A percentile compares a stretch with the other conserved stretches of the same genome.
Conservation (phyloP, 1,140 invertebrate genomes). For the Adoxophyes honmai region DNA sequence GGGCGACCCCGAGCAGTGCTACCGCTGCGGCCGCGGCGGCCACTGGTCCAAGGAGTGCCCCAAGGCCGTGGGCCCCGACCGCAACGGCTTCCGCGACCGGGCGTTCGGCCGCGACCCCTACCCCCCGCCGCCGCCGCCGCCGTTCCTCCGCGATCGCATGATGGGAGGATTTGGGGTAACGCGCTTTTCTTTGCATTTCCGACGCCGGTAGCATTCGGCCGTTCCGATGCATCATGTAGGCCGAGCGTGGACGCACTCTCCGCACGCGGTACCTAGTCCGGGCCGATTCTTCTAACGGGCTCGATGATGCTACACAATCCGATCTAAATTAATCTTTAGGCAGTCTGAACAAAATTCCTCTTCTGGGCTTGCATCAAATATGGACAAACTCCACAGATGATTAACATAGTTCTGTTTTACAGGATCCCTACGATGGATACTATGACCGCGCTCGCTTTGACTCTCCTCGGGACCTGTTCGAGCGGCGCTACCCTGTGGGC, state of each 20-base stretch:
- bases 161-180: conserved; percentile 91
- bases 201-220: conserved; percentile 29
- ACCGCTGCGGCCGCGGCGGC: conserved; percentile 93
- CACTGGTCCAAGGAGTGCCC: conserved; percentile 97
- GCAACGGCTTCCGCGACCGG: conserved; percentile 88
- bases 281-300: conserved; percentile 36
- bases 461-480: conserved; percentile 86
- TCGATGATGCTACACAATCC: conserved; percentile 44
- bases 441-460: conserved; percentile 87
- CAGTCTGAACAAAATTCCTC: conserved; percentile 5
- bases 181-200: conserved; percentile 49
- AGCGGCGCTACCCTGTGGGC: conserved; percentile 85
- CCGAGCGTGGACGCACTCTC: conserved; percentile 41
- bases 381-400: neutral
- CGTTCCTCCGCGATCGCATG: conserved; percentile 90
- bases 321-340: conserved; percentile 9
- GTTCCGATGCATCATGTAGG: conserved; percentile 46
- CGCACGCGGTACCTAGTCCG: conserved; percentile 49
- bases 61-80: conserved; percentile 84
- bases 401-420: conserved; percentile 30
- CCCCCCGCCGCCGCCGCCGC: conserved; percentile 89
- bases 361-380: too few relatives aligned
- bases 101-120: conserved; percentile 91
- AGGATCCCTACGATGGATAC: conserved; percentile 89
- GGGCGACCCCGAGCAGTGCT: conserved; percentile 96